A percentile compares a stretch with the other conserved stretches of the same genome.
Evolutionary conservation across 2,113 vertebrate genomes (phyloP).

Genomic region (Saguinus midas): DNA sequence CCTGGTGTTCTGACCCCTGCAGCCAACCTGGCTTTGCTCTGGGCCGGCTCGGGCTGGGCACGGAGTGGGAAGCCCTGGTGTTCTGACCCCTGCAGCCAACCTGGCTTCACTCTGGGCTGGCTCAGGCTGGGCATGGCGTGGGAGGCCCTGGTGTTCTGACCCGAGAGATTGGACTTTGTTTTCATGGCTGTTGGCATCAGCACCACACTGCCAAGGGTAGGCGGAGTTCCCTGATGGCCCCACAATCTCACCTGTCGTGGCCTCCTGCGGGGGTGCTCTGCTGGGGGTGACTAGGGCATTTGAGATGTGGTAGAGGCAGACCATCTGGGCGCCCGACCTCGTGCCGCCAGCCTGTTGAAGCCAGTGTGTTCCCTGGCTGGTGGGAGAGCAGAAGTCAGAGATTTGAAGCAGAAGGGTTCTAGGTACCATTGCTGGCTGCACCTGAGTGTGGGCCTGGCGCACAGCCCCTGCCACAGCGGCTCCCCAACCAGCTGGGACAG

Average conservation of each 20-base stretch:
- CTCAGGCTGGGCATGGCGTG: not conserved
- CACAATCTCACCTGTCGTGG: accelerated
- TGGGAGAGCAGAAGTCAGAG: not conserved
- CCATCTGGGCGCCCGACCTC: too few relatives aligned
- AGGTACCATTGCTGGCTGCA: not conserved
- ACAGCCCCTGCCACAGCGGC: too few relatives aligned
- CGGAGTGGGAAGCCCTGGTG: accelerated
- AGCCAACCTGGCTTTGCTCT: not conserved
- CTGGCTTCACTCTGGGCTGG: not conserved
- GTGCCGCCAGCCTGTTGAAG: not conserved
- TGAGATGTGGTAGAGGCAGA: not conserved
- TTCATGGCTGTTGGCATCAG: not conserved
- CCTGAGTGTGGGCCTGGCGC: too few relatives aligned
- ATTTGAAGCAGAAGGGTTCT: not conserved
- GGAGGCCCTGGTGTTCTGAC: not conserved
- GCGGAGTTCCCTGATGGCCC: accelerated
- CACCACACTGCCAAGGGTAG: not conserved
- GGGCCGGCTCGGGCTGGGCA: not conserved
- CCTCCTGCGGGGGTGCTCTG: accelerated
- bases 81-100: not conserved
- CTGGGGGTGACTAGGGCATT: accelerated
- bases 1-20: not conserved
- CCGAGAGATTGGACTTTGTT: not conserved
- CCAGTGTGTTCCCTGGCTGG: too few relatives aligned
- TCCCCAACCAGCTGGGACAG: too few relatives aligned